phyloP scores from a whole-genome alignment of 2,888 invertebrate species.

The Nezara viridula region DNA sequence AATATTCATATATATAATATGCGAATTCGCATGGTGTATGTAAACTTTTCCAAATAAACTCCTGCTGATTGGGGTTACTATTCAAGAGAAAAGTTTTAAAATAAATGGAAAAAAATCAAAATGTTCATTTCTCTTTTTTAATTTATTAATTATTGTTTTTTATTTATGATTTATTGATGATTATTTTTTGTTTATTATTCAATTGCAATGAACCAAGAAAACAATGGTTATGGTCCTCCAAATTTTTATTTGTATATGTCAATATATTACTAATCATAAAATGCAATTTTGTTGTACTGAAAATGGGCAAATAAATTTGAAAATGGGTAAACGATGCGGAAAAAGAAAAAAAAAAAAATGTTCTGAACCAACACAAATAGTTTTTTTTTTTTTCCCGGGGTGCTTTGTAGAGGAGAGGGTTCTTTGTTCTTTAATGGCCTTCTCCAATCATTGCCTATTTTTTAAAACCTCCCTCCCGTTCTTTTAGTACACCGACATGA shows the following conservation, averaged over 20 bases:
- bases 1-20: no score
- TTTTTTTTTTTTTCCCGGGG: background rate
- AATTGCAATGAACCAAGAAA: no score
- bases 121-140: no score
- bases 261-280: no score
- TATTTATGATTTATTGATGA: no score
- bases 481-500: background rate
- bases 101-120: no score
- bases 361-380: background rate
- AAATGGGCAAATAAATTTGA: background rate
- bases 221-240: background rate
- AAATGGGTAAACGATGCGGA: background rate
- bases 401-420: background rate
- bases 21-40: no score
- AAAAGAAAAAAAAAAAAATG: background rate
- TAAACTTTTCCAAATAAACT: no score
- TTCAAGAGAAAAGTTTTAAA: no score
- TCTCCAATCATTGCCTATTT: slow-evolving; percentile 15
- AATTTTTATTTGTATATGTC: background rate
- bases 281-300: background rate
- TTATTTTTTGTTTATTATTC: no score
- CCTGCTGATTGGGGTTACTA: no score
- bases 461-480: background rate
- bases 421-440: slow-evolving; percentile 16
- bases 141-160: no score